Percentiles rank a stretch among this genome's conserved stretches.
These are phyloP conservation scores for Metaphire vulgaris DNA, from an alignment of 1,140 invertebrate species.

Conservation along the genomic window DNA sequence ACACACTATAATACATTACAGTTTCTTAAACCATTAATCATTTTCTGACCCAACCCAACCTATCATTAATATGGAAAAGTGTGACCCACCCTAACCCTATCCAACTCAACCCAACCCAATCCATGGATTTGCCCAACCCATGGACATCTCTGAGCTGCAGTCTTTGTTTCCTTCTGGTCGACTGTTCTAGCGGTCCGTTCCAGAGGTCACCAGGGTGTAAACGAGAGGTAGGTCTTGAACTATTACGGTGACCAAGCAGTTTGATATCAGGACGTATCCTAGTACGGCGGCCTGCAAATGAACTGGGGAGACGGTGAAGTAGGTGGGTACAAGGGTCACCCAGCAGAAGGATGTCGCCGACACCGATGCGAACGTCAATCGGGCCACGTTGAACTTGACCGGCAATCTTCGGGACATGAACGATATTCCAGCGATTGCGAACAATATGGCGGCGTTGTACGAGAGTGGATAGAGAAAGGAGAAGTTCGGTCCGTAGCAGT, in stretches of 20 bases:
- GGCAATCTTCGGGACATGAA: constrained; percentile 57
- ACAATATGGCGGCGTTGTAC: background rate
- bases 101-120: too few species aligned
- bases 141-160: too few species aligned
- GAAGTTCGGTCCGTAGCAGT: background rate
- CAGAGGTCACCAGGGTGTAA: constrained; percentile 13
- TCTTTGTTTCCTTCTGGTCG: too few species aligned
- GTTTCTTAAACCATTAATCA: too few species aligned
- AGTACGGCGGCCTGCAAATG: constrained; percentile 32
- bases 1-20: too few species aligned
- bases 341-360: constrained; percentile 38
- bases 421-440: constrained; percentile 53
- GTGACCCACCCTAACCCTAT: too few species aligned
- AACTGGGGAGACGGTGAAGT: constrained; percentile 33
- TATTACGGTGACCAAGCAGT: constrained; percentile 33
- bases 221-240: constrained; percentile 37
- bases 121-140: too few species aligned
- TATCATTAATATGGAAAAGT: too few species aligned
- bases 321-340: constrained; percentile 38
- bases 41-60: too few species aligned
- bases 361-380: constrained; percentile 40
- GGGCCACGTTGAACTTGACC: constrained; percentile 42
- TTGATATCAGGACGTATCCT: constrained; percentile 33
- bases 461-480: background rate
- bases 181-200: too few species aligned